Percentiles rank a stretch among this genome's conserved stretches.
Evolutionary conservation across 2,113 vertebrate species (phyloP).

Genomic region (Gracilinanus agilis): DNA sequence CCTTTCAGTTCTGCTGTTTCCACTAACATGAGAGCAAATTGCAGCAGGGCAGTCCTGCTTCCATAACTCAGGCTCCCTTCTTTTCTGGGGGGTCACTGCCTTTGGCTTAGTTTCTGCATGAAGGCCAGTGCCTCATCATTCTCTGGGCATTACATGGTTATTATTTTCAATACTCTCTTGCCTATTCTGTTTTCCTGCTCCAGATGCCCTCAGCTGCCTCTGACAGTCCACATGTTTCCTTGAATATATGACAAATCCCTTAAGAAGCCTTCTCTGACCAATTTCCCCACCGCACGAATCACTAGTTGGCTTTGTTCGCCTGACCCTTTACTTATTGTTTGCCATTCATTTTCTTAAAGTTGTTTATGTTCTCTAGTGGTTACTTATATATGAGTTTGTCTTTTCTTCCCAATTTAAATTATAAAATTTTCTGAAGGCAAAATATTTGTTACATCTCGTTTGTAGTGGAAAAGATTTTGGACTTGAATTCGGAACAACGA

Average conservation of each 20-base stretch:
- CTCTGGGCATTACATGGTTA: no score
- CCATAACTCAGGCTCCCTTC: not conserved
- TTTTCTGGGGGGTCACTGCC: not conserved
- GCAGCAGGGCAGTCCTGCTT: not conserved
- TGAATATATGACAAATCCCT: not conserved
- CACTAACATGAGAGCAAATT: no score
- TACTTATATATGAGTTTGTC: not conserved
- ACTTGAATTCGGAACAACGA: not conserved
- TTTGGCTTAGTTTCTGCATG: not conserved
- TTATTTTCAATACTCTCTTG: not conserved
- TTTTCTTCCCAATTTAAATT: not conserved
- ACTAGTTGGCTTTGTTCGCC: not conserved
- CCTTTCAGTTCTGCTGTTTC: not conserved
- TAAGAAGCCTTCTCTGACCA: not conserved
- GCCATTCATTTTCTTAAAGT: not conserved
- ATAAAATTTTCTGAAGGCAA: not conserved
- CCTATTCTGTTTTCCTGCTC: not conserved
- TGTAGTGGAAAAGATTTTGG: not conserved
- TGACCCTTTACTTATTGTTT: not conserved
- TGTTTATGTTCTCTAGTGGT: not conserved
- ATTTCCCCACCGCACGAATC: not conserved
- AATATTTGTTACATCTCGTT: not conserved
- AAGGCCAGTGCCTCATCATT: not conserved
- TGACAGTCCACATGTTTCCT: not conserved
- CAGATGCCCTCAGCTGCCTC: not conserved